Conservation (phyloP, 2,113 vertebrate species). For the Scomber colias region DNA sequence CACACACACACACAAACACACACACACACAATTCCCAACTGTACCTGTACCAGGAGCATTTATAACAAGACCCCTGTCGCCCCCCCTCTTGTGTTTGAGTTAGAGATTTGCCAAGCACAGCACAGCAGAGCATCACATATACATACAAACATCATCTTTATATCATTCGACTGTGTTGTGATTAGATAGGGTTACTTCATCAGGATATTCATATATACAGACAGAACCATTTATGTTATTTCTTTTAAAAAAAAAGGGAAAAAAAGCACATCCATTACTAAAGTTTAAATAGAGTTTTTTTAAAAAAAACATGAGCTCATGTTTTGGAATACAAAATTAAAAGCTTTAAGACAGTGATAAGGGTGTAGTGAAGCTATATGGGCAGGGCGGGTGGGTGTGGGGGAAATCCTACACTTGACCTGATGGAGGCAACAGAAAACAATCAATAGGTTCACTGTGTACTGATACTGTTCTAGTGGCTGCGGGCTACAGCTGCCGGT, state of each 20-base stretch:
- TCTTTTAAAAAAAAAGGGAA: background rate
- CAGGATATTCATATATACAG: conserved; percentile 49
- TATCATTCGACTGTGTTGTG: conserved; percentile 37
- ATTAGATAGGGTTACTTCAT: conserved; percentile 54
- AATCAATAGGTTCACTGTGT: conserved; percentile 1
- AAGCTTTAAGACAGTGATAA: conserved; percentile 34
- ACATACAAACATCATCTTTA: conserved; percentile 59
- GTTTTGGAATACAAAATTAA: conserved; percentile 47
- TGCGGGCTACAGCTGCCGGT: background rate
- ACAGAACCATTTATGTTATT: conserved; percentile 20
- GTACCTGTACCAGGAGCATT: background rate
- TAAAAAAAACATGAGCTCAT: conserved; percentile 17
- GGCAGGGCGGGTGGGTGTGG: conserved; percentile 6
- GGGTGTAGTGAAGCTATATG: background rate
- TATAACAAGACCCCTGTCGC: background rate
- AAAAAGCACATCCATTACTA: conserved; percentile 25
- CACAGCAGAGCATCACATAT: conserved; percentile 66
- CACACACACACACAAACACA: background rate
- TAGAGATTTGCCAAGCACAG: conserved; percentile 61
- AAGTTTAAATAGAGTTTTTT: conserved; percentile 19
- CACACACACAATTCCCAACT: background rate
- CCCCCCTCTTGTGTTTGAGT: conserved; percentile 31
- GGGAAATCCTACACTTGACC: conserved; percentile 23
- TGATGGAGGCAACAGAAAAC: conserved; percentile 26
- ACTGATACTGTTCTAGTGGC: background rate